phyloP scores from a whole-genome alignment of 2,797 vertebrate species.

The Parambassis ranga region DNA sequence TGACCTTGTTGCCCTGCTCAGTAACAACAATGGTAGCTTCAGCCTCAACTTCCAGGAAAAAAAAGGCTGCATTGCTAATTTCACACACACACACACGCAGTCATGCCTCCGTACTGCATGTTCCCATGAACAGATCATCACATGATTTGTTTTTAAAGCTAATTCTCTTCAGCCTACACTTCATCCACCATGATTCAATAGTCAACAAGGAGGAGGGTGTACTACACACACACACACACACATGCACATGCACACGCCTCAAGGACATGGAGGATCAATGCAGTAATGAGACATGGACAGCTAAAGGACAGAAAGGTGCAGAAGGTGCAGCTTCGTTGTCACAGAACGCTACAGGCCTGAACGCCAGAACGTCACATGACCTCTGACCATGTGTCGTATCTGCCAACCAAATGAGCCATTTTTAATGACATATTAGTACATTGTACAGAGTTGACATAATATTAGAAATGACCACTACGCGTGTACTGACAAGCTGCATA shows the following conservation, averaged over 20 bases:
- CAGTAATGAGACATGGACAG: slow-evolving; percentile 45
- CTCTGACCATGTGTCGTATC: too few relatives aligned
- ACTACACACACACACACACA: not conserved
- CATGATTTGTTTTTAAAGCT: slow-evolving; percentile 13
- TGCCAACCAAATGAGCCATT: too few relatives aligned
- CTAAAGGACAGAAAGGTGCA: slow-evolving; percentile 32
- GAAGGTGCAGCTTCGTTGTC: too few relatives aligned
- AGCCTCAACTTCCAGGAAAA: slow-evolving; percentile 6
- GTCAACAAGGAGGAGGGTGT: not conserved
- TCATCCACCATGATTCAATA: slow-evolving; percentile 37
- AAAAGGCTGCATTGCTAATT: not conserved
- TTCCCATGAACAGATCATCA: slow-evolving; percentile 12
- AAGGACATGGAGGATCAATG: slow-evolving; percentile 59
- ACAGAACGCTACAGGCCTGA: too few relatives aligned
- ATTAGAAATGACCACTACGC: too few relatives aligned
- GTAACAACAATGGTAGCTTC: not conserved
- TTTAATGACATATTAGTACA: too few relatives aligned
- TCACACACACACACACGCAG: not conserved
- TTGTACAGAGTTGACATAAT: too few relatives aligned
- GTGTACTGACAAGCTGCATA: too few relatives aligned
- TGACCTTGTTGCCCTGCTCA: slow-evolving; percentile 14
- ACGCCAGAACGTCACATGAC: too few relatives aligned
- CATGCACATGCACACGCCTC: slow-evolving; percentile 20
- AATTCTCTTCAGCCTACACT: slow-evolving; percentile 6
- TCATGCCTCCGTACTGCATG: not conserved